Percentiles rank a stretch among this genome's conserved stretches.
Conservation (phyloP, 2,113 vertebrate genomes). For the Zosterops borbonicus region DNA sequence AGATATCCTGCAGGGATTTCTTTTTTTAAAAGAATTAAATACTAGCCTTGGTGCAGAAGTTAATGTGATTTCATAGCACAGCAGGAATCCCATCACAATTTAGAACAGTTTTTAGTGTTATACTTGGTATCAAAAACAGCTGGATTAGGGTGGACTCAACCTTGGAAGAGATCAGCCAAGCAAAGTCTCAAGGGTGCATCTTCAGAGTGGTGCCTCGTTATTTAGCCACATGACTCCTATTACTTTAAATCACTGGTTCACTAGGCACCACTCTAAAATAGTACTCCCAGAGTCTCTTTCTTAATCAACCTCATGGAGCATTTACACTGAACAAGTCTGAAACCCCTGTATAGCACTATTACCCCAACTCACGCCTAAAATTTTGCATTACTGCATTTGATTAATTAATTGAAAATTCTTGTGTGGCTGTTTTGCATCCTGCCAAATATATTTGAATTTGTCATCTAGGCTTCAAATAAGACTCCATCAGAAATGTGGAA, state of each 20-base stretch:
- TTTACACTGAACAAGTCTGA: background rate
- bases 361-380: background rate
- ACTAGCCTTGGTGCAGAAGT: background rate
- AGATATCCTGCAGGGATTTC: background rate
- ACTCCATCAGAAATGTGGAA: background rate
- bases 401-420: background rate
- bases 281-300: background rate
- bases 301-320: background rate
- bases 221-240: background rate
- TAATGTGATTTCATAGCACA: conserved; percentile 30
- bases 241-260: conserved; percentile 46
- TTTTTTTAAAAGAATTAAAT: conserved; percentile 9
- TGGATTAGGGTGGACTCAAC: background rate
- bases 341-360: background rate
- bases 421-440: background rate
- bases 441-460: background rate
- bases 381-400: background rate
- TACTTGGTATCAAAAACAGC: background rate
- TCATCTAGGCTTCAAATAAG: background rate
- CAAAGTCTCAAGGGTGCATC: background rate
- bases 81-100: background rate
- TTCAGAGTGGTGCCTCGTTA: background rate
- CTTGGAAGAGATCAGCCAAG: background rate
- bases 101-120: conserved; percentile 20
- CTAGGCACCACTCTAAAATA: background rate